Evolutionary conservation across 2,888 invertebrate genomes (phyloP).

Genomic region (Calephelis perditalis): DNA sequence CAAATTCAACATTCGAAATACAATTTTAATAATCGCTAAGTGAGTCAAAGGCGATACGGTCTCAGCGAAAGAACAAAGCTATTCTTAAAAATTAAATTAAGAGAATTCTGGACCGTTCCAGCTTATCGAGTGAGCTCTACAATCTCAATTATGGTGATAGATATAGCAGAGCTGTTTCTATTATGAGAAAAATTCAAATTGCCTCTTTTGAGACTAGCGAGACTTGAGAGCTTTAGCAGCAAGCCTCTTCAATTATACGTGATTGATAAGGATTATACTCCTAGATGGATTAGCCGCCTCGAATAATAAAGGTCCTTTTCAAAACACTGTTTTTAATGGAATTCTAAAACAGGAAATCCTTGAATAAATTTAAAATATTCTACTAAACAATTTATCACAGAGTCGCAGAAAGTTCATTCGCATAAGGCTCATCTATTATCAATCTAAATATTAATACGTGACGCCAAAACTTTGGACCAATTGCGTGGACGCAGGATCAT

Average conservation of each 20-base stretch:
- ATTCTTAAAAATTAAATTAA: background rate
- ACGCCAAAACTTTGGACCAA: no score
- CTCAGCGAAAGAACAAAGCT: background rate
- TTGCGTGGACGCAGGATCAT: no score
- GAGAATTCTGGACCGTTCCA: background rate
- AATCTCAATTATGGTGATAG: conserved; percentile 1
- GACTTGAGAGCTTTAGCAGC: conserved; percentile 4
- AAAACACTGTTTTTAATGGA: background rate
- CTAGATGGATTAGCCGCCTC: background rate
- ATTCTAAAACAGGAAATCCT: no score
- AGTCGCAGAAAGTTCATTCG: no score
- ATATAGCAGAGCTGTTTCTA: conserved; percentile 7
- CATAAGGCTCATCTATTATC: no score
- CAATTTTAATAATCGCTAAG: no score
- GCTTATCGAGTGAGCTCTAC: background rate
- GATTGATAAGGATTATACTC: conserved; percentile 10
- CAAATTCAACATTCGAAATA: no score
- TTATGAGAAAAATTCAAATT: conserved; percentile 10
- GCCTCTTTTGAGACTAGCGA: conserved; percentile 4
- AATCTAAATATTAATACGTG: no score
- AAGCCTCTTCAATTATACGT: conserved; percentile 8
- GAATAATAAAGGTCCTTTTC: background rate
- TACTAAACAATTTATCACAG: no score
- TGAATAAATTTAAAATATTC: no score
- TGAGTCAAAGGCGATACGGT: no score